A percentile compares a stretch with the other conserved stretches of the same genome.
phyloP scores from a whole-genome alignment of 2,797 vertebrate genomes.

The Atherinosoma microstoma region DNA sequence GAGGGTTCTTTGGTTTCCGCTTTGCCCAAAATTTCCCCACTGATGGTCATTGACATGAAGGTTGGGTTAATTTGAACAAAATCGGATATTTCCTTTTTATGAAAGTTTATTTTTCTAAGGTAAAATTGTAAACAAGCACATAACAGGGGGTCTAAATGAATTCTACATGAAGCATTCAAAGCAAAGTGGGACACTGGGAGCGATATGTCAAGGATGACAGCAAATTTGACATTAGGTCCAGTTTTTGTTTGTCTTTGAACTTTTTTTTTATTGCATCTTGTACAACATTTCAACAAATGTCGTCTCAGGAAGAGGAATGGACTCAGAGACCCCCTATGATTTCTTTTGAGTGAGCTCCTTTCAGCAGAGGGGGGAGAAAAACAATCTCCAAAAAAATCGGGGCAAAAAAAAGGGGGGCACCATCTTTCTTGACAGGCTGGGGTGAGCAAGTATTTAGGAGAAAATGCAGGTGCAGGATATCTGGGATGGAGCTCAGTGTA shows the following conservation, averaged over 20 bases:
- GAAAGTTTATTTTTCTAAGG: too few species aligned
- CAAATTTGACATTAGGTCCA: background rate
- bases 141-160: too few species aligned
- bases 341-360: background rate
- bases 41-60: too few species aligned
- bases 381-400: background rate
- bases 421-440: background rate
- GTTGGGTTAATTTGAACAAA: background rate
- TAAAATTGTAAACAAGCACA: too few species aligned
- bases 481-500: background rate
- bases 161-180: too few species aligned
- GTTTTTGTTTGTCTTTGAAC: background rate
- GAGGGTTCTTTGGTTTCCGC: too few species aligned
- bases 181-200: too few species aligned
- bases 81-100: background rate
- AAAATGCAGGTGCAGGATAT: background rate
- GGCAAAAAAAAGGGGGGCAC: background rate
- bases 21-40: too few species aligned
- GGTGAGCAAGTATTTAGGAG: background rate
- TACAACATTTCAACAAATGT: too few species aligned
- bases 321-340: background rate
- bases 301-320: background rate
- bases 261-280: too few species aligned
- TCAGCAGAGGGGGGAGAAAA: background rate
- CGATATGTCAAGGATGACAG: background rate